These are phyloP conservation scores for Seriola aureovittata DNA, from an alignment of 2,113 vertebrate genomes.

Conservation along the genomic window DNA sequence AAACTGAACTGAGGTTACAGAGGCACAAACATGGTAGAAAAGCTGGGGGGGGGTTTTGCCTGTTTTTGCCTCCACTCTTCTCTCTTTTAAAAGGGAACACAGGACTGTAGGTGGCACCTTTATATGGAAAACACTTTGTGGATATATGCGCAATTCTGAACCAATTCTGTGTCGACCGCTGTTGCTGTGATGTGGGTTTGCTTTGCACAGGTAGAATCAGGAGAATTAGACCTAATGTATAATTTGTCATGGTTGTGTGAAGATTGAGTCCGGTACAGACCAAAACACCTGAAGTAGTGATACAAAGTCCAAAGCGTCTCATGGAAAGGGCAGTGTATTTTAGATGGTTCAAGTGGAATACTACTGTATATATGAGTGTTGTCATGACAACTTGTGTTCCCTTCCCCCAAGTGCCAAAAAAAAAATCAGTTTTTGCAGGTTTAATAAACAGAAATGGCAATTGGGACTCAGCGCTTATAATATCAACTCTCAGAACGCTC, in stretches of 20 bases:
- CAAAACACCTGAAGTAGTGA: not conserved
- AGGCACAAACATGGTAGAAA: no score
- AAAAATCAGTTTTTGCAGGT: slow-evolving; percentile 3
- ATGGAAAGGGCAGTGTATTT: not conserved
- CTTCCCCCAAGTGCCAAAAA: not conserved
- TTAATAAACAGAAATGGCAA: not conserved
- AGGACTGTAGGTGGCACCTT: no score
- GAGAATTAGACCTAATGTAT: not conserved
- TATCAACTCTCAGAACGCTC: not conserved
- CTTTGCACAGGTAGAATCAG: not conserved
- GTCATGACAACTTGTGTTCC: not conserved
- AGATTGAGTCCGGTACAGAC: not conserved
- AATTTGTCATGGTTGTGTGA: no score
- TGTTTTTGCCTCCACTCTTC: no score
- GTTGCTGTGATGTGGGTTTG: no score
- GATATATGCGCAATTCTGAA: not conserved
- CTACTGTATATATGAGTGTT: not conserved
- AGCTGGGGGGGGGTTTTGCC: no score
- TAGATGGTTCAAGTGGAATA: not conserved
- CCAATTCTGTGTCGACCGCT: not conserved
- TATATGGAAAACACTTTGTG: not conserved
- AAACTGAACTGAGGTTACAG: no score
- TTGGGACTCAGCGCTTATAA: not conserved
- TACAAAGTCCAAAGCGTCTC: not conserved
- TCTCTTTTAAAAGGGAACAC: no score